Evolutionary conservation across 92 coral and sea anemone genomes (phyloP), one percentile per base, ranked within the genome.

Genomic region (Epizoanthus fatuus): DNA sequence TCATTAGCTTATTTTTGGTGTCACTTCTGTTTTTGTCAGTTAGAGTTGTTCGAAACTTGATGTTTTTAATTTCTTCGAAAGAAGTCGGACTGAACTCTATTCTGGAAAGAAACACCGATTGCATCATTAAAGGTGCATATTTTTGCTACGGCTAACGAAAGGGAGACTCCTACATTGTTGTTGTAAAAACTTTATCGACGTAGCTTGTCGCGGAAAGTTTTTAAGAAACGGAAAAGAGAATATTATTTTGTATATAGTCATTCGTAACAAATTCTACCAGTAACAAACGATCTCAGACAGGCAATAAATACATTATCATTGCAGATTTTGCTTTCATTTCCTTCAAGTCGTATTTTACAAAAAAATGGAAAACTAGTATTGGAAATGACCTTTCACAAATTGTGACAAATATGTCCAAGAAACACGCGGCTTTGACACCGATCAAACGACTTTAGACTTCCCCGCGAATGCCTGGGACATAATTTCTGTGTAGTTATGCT

Each of bases 191-290:
- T 29, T 29, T 58, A 22, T 57, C 62, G 19, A 58, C 55, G 72
- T 19, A 19, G 82, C 82, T 77, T 77, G 82, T 32, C 13, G 10
- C 45, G 12, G 37, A 68, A 47, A 77, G 69, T 55, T 17, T 77
- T 22, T 66, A 37, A 29, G 69, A 77, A 44, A 59, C 20, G 25
- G 55, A 59, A 40, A 45, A 60, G 40, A 49, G 2, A 49, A 47
- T 60, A 11, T 60, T 25, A 70, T 77, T 77, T 77, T 77, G 82
- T 77, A 77, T 35, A 59, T 42, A 77, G 51, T 60, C 82, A 20
- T 77, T 60, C 82, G 82, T 77, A 45, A 49, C 53, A 49, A 49
- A 45, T 59, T 60, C 56, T 10, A 20, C 22, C 39, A 7, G 37
- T 17, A 39, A 8, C 13, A 59, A 15, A 53, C 10, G 39, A 38